These are phyloP conservation scores for Carcina quercana DNA, from an alignment of 2,888 invertebrate genomes.

Conservation along the genomic window DNA sequence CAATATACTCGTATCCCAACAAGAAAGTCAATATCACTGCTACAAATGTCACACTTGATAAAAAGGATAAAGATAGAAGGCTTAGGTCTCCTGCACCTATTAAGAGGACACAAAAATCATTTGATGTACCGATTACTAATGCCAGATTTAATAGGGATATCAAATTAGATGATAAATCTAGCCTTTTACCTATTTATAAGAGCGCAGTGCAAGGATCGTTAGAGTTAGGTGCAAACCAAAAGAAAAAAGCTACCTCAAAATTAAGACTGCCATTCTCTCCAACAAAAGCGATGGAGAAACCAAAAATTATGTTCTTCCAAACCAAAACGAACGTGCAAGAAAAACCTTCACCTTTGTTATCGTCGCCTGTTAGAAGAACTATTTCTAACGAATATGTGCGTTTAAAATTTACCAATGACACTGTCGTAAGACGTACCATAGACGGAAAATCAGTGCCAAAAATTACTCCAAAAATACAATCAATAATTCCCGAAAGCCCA, in stretches of 20 bases:
- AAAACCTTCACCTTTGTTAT: conserved; percentile 51
- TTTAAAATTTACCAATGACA: conserved; percentile 59
- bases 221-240: conserved; percentile 40
- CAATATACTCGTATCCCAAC: conserved; percentile 25
- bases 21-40: conserved; percentile 27
- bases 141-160: conserved; percentile 31
- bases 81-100: conserved; percentile 49
- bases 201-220: conserved; percentile 41
- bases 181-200: conserved; percentile 57
- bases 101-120: conserved; percentile 49
- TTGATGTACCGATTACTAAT: conserved; percentile 43
- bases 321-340: conserved; percentile 42
- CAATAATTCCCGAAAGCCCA: conserved; percentile 69
- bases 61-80: conserved; percentile 45
- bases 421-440: conserved; percentile 56
- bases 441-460: conserved; percentile 63
- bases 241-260: conserved; percentile 50
- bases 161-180: conserved; percentile 42
- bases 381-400: conserved; percentile 70
- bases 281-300: conserved; percentile 55
- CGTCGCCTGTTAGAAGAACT: conserved; percentile 59
- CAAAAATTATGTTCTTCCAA: conserved; percentile 61
- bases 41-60: conserved; percentile 31
- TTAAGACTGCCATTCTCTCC: conserved; percentile 62
- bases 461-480: conserved; percentile 67